These are phyloP conservation scores for Anarsia innoxiella DNA, from an alignment of 2,888 invertebrate species.

Conservation along the genomic window DNA sequence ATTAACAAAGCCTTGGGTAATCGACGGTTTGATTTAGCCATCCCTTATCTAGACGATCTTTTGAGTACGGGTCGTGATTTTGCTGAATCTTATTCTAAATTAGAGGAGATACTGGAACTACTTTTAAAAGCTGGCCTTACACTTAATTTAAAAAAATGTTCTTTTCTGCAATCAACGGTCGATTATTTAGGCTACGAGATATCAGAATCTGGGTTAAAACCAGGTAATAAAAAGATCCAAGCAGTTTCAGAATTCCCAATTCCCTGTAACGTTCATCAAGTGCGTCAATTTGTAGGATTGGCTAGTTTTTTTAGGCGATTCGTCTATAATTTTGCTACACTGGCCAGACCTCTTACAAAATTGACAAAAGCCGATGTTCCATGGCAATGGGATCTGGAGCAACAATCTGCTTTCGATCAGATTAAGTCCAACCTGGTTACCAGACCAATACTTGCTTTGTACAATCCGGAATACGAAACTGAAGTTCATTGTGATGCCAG, in stretches of 20 bases:
- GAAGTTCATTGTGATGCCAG: conserved; percentile 23
- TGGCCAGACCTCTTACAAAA: conserved; percentile 11
- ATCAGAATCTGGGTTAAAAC: conserved; percentile 2
- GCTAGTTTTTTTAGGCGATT: conserved; percentile 26
- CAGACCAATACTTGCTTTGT: conserved; percentile 12
- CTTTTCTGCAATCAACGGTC: not conserved
- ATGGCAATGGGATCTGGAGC: conserved; percentile 10
- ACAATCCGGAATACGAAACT: conserved; percentile 8
- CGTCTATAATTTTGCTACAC: conserved; percentile 15
- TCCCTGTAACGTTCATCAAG: conserved; percentile 20
- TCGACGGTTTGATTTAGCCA: no score
- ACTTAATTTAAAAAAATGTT: conserved; percentile 7
- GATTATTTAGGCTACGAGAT: conserved; percentile 10
- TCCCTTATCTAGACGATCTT: conserved; percentile 10
- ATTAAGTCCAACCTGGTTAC: conserved; percentile 4
- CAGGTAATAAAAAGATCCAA: conserved; percentile 8
- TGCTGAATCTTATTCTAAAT: not conserved
- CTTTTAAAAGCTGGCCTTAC: conserved; percentile 1
- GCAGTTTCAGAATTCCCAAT: conserved; percentile 23
- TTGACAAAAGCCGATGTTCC: conserved; percentile 7
- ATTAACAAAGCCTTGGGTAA: conserved; percentile 13
- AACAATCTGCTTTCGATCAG: conserved; percentile 8
- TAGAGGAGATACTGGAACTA: not conserved
- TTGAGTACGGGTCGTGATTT: not conserved
- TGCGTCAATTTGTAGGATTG: conserved; percentile 25